Evolutionary conservation across 1,140 invertebrate genomes (phyloP), one percentile per base, ranked within the genome.

Genomic region (Liolophura sinensis): DNA sequence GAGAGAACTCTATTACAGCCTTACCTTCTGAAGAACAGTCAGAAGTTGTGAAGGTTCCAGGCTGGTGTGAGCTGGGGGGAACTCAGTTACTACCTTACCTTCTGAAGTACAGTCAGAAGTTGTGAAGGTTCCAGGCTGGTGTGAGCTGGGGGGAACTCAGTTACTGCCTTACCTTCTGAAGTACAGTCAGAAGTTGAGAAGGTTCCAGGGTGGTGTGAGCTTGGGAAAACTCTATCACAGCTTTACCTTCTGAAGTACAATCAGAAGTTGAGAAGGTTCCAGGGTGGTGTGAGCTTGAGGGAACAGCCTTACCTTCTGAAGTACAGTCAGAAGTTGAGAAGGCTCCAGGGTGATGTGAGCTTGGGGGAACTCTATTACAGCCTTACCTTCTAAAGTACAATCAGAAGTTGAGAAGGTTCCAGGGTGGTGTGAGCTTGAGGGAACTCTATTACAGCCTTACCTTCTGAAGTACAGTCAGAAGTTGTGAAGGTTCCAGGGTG

Each of bases 111-210:
- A 24, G 55, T 65, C 9, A 75, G 49, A 27, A 73, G 64, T 14
- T 70, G 61, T 18, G 49, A 18, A 15, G 67, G 65, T 5, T 70
- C 64, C 12, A 66, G 46, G 54, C 63, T 62, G 24, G 62, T 68
- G 18, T 78, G 64, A 65, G 49, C 82, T 85, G 71, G 18, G 88
- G 89, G 68, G 91, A 85, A 75, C 84, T 90, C 51, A 1, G 63
- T 24, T 46, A 47, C 50, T 47, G 12, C 64, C 70, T 67, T 65
- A 78, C 77, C 48, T 64, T 60, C 67, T 71, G 72, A n/a, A 80
- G 62, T 24, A 46, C 62, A 24, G 55, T 65, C 9, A 76, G 49
- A 24, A 73, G 64, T 18, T 70, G 61, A 20, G 49, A 16, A 18
- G 64, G 65, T 5, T 70, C 64, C 14, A 66, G 40, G 51, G 64